Conservation (phyloP, 2,797 vertebrate genomes). For the Sebastolobus alascanus region DNA sequence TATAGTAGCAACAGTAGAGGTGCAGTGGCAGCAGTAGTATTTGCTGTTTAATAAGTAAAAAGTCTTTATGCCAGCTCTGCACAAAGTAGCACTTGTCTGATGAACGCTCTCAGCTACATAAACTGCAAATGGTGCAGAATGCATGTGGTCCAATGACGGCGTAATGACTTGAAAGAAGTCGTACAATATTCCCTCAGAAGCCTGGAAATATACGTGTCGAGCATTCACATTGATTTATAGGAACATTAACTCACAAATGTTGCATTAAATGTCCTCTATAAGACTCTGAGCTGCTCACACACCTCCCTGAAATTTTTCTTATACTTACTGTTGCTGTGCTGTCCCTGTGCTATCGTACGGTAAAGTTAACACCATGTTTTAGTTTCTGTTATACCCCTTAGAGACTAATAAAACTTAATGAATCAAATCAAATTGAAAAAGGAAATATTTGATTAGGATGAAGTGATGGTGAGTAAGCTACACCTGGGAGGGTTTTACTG, state of each 20-base stretch:
- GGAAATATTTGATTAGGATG: neutral
- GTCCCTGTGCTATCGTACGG: neutral
- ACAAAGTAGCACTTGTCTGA: conserved; percentile 8
- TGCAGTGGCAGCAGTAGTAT: neutral
- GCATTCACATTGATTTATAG: conserved; percentile 19
- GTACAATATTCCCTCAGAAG: neutral
- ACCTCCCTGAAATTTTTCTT: neutral
- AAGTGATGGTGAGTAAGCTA: neutral
- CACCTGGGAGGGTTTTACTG: conserved; percentile 32
- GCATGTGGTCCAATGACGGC: conserved; percentile 14
- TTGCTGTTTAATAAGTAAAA: neutral
- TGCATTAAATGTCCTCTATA: neutral
- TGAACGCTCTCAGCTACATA: conserved; percentile 26
- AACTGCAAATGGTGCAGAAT: conserved; percentile 43
- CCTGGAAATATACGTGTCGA: neutral
- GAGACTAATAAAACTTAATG: neutral
- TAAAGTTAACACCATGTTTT: neutral
- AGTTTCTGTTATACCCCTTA: neutral
- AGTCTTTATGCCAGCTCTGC: conserved; percentile 5
- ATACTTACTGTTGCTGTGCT: neutral
- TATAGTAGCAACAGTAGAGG: neutral
- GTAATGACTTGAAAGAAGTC: conserved; percentile 30
- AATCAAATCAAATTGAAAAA: neutral
- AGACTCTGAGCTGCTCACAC: neutral
- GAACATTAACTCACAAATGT: conserved; percentile 7